Evolutionary conservation across 2,113 vertebrate species (phyloP), one percentile per base, ranked within the genome.

Genomic region (Rhabdomys dilectus): DNA sequence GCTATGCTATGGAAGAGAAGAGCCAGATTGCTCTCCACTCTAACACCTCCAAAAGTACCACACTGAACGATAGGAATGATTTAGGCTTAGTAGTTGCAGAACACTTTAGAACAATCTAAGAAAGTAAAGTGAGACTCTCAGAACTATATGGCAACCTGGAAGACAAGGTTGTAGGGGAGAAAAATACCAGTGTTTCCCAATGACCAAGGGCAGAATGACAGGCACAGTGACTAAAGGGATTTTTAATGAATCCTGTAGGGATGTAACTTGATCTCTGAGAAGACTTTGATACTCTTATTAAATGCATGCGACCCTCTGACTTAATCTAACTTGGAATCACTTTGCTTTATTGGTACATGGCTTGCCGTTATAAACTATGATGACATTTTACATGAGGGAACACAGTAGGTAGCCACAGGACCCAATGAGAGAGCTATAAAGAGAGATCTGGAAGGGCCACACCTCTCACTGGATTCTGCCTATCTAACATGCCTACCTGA

Each of bases 61-160:
- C 39, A 84, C 36, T 10, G 60, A 1, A 0, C 4, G 51, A 48
- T 68, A 62, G 12, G 36, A 29, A 77, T 36, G 48, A 73, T 5
- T 64, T 45, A 3, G 16, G 11, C 56, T 89, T 89, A 77, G 85
- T 85, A 93, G 86, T 29, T 78, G 58, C 29, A 24, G 58, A 81
- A 17, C 13, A 90, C 7, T 70, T 95, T 34, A 88, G 56, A 73
- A 95, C 48, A 91, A 92, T 58, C 58, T 85, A 60, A 51, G 93
- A 89, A 96, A 64, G 42, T 87, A 80, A 93, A 34, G 48, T 75
- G 51, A 45, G 7, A 76, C 58, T 62, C 76, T n/a, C 87, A 24
- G n/a, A 95, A 72, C 24, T 42, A 45, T 2, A 66, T 3, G 16
- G 4, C 73, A 72, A 64, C 42, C 78, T 89, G 58, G 58, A 94